These are phyloP conservation scores for Melanotaenia nigrans DNA, from an alignment of 2,797 vertebrate species.

Conservation along the genomic window DNA sequence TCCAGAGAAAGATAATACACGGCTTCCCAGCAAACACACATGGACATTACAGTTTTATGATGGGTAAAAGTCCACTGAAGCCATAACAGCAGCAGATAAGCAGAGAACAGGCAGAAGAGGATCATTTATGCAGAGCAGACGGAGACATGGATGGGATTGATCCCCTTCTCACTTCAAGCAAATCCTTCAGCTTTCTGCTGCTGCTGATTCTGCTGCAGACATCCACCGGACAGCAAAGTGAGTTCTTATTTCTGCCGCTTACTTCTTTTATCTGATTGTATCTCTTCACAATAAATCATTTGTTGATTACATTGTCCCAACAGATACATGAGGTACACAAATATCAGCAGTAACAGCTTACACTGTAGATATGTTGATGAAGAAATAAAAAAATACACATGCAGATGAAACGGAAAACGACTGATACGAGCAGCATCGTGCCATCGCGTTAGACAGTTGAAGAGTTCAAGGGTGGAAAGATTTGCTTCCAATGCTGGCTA, in stretches of 20 bases:
- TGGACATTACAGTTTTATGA: slow-evolving; percentile 52
- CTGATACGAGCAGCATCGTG: slow-evolving; percentile 2
- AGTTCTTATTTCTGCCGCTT: slow-evolving; percentile 40
- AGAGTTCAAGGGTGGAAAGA: neutral
- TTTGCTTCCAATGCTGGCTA: too few relatives aligned
- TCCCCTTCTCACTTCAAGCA: slow-evolving; percentile 29
- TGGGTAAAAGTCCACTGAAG: slow-evolving; percentile 67
- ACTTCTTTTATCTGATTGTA: neutral
- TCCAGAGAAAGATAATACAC: neutral
- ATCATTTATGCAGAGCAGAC: slow-evolving; percentile 30
- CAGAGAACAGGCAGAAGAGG: slow-evolving; percentile 1
- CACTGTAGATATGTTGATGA: neutral
- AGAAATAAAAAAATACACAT: neutral
- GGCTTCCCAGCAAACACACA: slow-evolving; percentile 37
- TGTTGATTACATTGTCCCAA: neutral
- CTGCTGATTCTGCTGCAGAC: slow-evolving; percentile 54
- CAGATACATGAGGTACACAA: neutral
- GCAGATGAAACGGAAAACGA: neutral
- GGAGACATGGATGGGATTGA: slow-evolving; percentile 61
- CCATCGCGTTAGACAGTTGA: neutral
- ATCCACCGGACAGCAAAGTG: slow-evolving; percentile 43
- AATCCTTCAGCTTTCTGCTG: slow-evolving; percentile 40
- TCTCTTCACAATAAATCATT: neutral
- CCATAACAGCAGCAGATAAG: slow-evolving; percentile 57
- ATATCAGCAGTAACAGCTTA: neutral